Conservation (phyloP, 2,797 vertebrate genomes). For the Buceros bicornis region DNA sequence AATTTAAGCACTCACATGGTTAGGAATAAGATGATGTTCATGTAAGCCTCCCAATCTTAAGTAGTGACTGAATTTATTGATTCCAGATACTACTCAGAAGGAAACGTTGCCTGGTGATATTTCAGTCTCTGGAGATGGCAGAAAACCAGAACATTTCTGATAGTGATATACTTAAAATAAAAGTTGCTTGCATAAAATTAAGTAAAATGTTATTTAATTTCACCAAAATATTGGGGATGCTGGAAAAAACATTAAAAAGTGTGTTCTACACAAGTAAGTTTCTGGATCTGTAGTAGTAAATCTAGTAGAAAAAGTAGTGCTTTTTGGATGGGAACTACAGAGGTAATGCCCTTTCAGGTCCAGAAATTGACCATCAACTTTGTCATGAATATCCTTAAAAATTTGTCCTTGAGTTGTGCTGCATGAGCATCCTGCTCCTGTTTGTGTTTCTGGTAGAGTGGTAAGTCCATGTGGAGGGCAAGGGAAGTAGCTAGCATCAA, state of each 20-base stretch:
- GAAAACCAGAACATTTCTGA: neutral
- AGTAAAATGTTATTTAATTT: neutral
- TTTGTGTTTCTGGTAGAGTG: neutral
- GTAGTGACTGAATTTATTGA: neutral
- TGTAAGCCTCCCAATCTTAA: neutral
- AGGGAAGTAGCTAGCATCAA: neutral
- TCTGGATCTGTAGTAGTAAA: neutral
- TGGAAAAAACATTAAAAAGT: neutral
- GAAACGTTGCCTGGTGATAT: neutral
- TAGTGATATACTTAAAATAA: neutral
- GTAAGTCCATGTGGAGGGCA: fast-evolving
- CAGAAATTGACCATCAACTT: neutral
- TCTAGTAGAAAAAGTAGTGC: neutral
- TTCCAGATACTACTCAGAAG: neutral
- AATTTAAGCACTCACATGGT: neutral
- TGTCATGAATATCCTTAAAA: neutral
- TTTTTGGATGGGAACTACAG: neutral
- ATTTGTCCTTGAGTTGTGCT: neutral
- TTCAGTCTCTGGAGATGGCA: neutral
- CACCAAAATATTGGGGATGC: neutral
- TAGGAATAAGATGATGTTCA: neutral
- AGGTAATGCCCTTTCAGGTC: neutral
- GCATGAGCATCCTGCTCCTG: neutral
- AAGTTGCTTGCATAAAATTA: neutral
- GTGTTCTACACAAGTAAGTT: neutral